Evolutionary conservation across 2,888 invertebrate genomes (phyloP).

Genomic region (Epiblema foenella): DNA sequence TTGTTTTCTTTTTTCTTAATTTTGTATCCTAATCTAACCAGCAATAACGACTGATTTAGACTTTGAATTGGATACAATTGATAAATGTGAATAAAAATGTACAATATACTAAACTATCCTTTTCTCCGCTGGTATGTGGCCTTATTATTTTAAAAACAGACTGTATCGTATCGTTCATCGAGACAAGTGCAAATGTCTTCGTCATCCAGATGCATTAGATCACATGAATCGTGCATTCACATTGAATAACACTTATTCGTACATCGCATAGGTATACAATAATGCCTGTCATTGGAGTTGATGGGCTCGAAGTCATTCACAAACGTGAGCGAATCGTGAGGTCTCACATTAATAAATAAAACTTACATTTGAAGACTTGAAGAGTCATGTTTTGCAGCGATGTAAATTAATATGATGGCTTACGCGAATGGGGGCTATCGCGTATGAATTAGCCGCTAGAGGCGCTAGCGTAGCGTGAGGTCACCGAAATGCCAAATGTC

Average conservation of each 20-base stretch:
- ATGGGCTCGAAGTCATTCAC: constrained; percentile 11
- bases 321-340: background rate
- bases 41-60: no score
- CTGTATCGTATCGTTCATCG: background rate
- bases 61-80: no score
- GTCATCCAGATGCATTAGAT: background rate
- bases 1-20: no score
- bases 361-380: background rate
- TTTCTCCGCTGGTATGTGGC: no score
- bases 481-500: no score
- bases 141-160: background rate
- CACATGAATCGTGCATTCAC: constrained; percentile 3
- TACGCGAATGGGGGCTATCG: no score
- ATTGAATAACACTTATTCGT: constrained; percentile 3
- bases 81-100: no score
- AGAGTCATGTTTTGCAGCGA: background rate
- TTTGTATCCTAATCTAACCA: no score
- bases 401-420: background rate
- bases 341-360: background rate
- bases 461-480: no score
- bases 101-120: no score
- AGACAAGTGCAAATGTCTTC: background rate
- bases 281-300: constrained; percentile 16
- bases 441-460: no score
- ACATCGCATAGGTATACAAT: background rate